These are phyloP conservation scores for Sciaenops ocellatus DNA, from an alignment of 2,797 vertebrate species.

Conservation along the genomic window DNA sequence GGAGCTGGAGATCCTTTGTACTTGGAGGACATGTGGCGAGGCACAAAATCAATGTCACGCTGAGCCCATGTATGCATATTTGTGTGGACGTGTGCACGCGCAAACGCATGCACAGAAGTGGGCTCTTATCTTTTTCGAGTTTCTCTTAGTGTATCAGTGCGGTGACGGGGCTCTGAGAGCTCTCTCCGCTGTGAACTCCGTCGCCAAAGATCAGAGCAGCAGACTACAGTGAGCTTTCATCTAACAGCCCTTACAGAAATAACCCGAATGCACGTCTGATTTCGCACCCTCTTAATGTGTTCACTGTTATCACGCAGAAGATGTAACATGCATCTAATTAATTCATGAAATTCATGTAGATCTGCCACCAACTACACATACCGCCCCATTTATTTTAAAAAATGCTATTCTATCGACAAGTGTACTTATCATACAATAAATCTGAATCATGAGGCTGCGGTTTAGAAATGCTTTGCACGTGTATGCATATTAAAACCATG, in stretches of 20 bases:
- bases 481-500: constrained; percentile 34
- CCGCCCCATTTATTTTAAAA: background rate
- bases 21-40: constrained; percentile 35
- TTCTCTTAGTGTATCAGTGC: constrained; percentile 26
- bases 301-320: constrained; percentile 6
- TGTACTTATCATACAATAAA: constrained; percentile 40
- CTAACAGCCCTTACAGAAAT: constrained; percentile 38
- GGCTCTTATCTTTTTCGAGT: constrained; percentile 27
- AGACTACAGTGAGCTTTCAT: constrained; percentile 30
- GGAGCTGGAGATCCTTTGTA: constrained; percentile 16
- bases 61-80: constrained; percentile 34
- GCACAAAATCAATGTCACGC: constrained; percentile 62
- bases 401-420: background rate
- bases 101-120: constrained; percentile 5
- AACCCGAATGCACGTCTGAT: constrained; percentile 30
- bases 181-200: constrained; percentile 11
- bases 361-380: constrained; percentile 5
- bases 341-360: constrained; percentile 16
- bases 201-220: constrained; percentile 35
- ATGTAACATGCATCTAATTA: constrained; percentile 36
- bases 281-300: constrained; percentile 24
- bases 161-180: background rate
- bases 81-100: constrained; percentile 10
- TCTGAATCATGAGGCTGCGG: constrained; percentile 21
- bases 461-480: constrained; percentile 44